phyloP scores from a whole-genome alignment of 2,797 vertebrate genomes.

The Hephaestus fuliginosus region DNA sequence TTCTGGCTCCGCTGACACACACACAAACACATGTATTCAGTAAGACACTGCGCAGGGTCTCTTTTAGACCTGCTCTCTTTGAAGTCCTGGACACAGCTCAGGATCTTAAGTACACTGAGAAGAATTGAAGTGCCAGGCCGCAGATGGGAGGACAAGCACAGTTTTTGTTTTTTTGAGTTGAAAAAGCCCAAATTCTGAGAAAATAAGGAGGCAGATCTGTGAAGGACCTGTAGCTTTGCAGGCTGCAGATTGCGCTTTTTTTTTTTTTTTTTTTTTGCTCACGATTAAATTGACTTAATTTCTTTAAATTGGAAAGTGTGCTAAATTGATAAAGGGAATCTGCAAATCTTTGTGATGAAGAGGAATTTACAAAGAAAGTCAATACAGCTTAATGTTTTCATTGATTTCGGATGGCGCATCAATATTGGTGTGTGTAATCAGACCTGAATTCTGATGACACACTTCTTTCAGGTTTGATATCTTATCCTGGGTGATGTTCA shows the following conservation, averaged over 20 bases:
- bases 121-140: conserved; percentile 43
- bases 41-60: conserved; percentile 24
- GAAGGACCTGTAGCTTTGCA: conserved; percentile 15
- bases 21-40: conserved; percentile 8
- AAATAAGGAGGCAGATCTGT: conserved; percentile 7
- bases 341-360: not conserved
- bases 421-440: not conserved
- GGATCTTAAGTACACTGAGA: conserved; percentile 30
- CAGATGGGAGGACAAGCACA: conserved; percentile 44
- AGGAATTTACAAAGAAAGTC: not conserved
- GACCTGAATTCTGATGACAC: not conserved
- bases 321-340: not conserved
- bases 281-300: not conserved
- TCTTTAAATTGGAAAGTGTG: not conserved
- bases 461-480: not conserved
- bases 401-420: not conserved
- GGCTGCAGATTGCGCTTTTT: not conserved
- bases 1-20: conserved; percentile 27
- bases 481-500: not conserved
- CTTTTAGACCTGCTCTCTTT: conserved; percentile 42
- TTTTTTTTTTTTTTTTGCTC: not conserved
- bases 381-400: not conserved
- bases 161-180: not conserved
- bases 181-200: conserved; percentile 33
- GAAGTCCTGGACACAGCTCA: conserved; percentile 40